Evolutionary conservation across 1,140 invertebrate species (phyloP), one percentile per base, ranked within the genome.

Genomic region (Melitaea cinxia): DNA sequence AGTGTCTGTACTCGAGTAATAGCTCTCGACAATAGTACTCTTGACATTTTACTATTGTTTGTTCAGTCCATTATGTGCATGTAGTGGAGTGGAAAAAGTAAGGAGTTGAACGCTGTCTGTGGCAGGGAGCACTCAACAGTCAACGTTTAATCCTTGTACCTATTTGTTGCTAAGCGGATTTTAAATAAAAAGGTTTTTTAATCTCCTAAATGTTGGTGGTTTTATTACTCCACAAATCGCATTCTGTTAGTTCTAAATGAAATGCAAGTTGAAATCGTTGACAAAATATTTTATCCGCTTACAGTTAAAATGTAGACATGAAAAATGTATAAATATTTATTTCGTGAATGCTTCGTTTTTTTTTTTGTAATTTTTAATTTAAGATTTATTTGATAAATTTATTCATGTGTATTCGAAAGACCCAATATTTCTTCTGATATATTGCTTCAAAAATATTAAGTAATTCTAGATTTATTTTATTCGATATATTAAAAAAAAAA

Each of bases 1-100:
- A 65, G 63, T 59, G 35, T 59, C 56, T 39, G 63, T 59, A 59
- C 49, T 58, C 24, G 3, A 65, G 55, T 47, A 65, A 65, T 68
- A 72, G 65, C 70, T 72, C 65, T 65, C 50, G 56, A 80, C 73
- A 74, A 78, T 73, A 68, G 70, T 64, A 60, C 60, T 58, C 70
- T 72, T 65, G 68, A 65, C 69, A 71, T 78, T 80, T 74, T 73
- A 81, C 77, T 79, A 77, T 76, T 82, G 72, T 82, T 77, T 80
- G 70, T 75, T 77, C 71, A 65, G 59, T 55, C 70, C 71, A 78
- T 82, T 80, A 77, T 80, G 68, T 68, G 68, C 68, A 71, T 73
- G 77, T 78, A 80, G 75, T 80, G 70, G 73, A 78, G 68, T 78
- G 77, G 67, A 78, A 65, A 59, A 57, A 76, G 72, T 70, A 73